Evolutionary conservation across 2,888 invertebrate genomes (phyloP), one percentile per base, ranked within the genome.

Genomic region (Phaedon cochleariae): DNA sequence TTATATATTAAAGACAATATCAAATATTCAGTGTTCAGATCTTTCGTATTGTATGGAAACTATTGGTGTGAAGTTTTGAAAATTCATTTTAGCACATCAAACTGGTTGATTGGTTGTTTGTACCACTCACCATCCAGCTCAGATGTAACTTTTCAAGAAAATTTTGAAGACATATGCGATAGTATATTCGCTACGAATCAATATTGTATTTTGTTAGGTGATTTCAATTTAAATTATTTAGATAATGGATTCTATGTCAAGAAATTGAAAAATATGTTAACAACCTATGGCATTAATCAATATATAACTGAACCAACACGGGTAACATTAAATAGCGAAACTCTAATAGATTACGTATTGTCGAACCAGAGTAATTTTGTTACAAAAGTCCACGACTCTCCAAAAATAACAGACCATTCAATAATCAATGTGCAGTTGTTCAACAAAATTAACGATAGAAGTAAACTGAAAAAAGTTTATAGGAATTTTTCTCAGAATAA

Each of bases 1-100:
- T 21, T 49, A 21, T 49, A 49, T 21, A 49, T 49, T 5, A 21
- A 49, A 49, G 21, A 49, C 2, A 21, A 20, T 21, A 18, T 49
- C 22, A 21, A 21, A 21, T 49, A 21, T 49, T 21, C n/a, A 2
- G 18, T 48, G 17, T n/a, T 48, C 49, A 49, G 49, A 49, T 49
- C 49, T 6, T 49, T 49, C 12, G 49, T 49, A 21, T 10, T 49
- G 6, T 5, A 22, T 21, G 49, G 49, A 21, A 21, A 49, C 49
- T 49, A 49, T n/a, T 21, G 49, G 49, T 49, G 49, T 9, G 20
- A 49, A 49, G 20, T 49, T 21, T 49, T 21, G 49, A 49, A 49
- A 18, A 21, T 49, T 49, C 9, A 21, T 9, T 49, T 49, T n/a
- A 21, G 49, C 12, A 21, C 49, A 9, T 49, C 49, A 49, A 6